Evolutionary conservation across 2,113 vertebrate species (phyloP).

Genomic region (Platichthys stellatus): DNA sequence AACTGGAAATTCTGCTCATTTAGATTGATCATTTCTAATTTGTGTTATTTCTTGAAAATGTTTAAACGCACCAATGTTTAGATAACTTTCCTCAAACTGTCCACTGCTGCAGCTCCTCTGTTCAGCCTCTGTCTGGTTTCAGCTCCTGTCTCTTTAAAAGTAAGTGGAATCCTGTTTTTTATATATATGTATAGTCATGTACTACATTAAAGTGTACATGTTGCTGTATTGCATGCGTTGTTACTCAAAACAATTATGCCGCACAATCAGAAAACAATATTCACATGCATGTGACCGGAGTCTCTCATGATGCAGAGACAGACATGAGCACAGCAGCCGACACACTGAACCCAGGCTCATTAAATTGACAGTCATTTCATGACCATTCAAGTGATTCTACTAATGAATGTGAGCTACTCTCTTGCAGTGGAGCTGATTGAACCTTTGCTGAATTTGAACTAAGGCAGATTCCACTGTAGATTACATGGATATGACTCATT

Average conservation of each 20-base stretch:
- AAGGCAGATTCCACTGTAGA: conserved; percentile 9
- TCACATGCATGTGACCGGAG: conserved; percentile 25
- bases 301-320: too few species aligned
- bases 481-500: not conserved
- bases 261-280: not conserved
- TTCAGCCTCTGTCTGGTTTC: too few species aligned
- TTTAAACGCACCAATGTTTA: too few species aligned
- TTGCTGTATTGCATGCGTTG: too few species aligned
- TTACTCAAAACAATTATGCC: too few species aligned
- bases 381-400: conserved; percentile 30
- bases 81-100: too few species aligned
- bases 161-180: too few species aligned
- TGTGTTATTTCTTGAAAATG: too few species aligned
- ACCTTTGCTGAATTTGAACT: conserved; percentile 5
- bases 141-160: not conserved
- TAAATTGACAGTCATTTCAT: conserved; percentile 33
- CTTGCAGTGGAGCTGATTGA: conserved; percentile 4
- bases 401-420: conserved; percentile 45
- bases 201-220: too few species aligned
- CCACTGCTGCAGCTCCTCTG: too few species aligned
- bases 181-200: too few species aligned
- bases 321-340: not conserved
- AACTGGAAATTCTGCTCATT: not conserved
- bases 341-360: conserved; percentile 41
- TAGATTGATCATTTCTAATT: too few species aligned